Evolutionary conservation across 35 echinoderm and acorn worm genomes (phyloP), one percentile per base, ranked within the genome.

Genomic region (Heliocidaris tuberculata): DNA sequence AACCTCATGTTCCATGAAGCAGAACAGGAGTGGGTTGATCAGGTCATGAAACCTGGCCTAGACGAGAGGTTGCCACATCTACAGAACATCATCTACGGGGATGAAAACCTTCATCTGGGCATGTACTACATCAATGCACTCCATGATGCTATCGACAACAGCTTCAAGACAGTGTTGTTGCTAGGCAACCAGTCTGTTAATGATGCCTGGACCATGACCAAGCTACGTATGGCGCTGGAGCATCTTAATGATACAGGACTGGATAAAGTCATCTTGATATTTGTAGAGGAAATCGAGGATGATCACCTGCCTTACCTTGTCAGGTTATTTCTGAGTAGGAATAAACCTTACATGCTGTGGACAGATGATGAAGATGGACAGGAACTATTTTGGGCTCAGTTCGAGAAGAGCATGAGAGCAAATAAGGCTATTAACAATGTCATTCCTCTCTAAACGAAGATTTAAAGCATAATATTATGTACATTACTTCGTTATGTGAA

Each of bases 291-390:
- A 19, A 94, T 85, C 12, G 47, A 59, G 59, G 65, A 94, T 47
- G 93, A 94, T 29, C 9, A 94, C 27, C 13, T 94, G 52, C 52
- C 93, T 85, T 94, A 94, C 24, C 93, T 70, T 92, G 90, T 92
- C n/a, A 42, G 90, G 48, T 47, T 92, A 10, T 92, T 92, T 49
- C 47, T 92, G 90, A 92, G 90, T n/a, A 48, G 16, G 31, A 49
- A 92, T 6, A 49, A 50, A 17, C 32, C 47, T 92, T 92, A 16
- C 31, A 48, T 49, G 9, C 42, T 49, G 47, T 92, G 31, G 90
- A 92, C 47, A 0, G 19, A 92, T 15, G 35, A 42, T 42, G 35
- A 42, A 42, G 35, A 42, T 42, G 35, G 35, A 1, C 35, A 42
- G 35, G 35, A 42, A 42, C 35, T 42, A 42, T 42, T 42, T 42